A percentile compares a stretch with the other conserved stretches of the same genome.
phyloP scores from a whole-genome alignment of 2,888 invertebrate genomes.

The Dynastes maya region DNA sequence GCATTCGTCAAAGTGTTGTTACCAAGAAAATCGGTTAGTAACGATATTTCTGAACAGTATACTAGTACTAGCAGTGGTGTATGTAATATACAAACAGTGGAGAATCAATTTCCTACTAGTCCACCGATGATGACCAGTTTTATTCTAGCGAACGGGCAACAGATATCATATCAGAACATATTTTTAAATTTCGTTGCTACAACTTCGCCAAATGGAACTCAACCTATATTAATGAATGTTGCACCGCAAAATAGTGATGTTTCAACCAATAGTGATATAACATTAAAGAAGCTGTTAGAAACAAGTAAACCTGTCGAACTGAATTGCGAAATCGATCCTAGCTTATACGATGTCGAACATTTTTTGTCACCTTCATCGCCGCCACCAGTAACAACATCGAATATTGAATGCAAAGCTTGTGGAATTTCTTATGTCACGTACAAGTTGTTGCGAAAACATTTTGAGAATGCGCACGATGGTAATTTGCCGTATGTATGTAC shows the following conservation, averaged over 20 bases:
- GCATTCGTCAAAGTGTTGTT: background rate
- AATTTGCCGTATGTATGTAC: slow-evolving; percentile 66
- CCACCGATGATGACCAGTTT: slow-evolving; percentile 34
- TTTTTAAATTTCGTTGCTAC: slow-evolving; percentile 66
- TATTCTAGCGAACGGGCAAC: slow-evolving; percentile 33
- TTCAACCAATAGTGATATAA: slow-evolving; percentile 9
- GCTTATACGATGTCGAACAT: slow-evolving; percentile 27
- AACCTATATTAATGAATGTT: slow-evolving; percentile 37
- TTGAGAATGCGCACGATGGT: slow-evolving; percentile 65
- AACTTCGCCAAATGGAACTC: slow-evolving; percentile 19
- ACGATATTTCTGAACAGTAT: background rate
- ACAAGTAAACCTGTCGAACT: slow-evolving; percentile 18
- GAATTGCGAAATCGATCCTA: slow-evolving; percentile 34
- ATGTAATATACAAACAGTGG: too few relatives aligned
- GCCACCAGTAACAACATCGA: background rate
- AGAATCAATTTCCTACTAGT: too few relatives aligned
- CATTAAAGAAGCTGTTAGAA: slow-evolving; percentile 20
- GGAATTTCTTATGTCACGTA: slow-evolving; percentile 62
- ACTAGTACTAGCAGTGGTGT: too few relatives aligned
- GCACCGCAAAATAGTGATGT: background rate
- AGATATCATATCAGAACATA: slow-evolving; percentile 64
- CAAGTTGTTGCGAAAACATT: slow-evolving; percentile 63
- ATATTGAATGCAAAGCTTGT: slow-evolving; percentile 63
- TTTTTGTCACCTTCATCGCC: slow-evolving; percentile 6
- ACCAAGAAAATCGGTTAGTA: background rate